Conservation (phyloP, 2,113 vertebrate species). For the Callipepla squamata region DNA sequence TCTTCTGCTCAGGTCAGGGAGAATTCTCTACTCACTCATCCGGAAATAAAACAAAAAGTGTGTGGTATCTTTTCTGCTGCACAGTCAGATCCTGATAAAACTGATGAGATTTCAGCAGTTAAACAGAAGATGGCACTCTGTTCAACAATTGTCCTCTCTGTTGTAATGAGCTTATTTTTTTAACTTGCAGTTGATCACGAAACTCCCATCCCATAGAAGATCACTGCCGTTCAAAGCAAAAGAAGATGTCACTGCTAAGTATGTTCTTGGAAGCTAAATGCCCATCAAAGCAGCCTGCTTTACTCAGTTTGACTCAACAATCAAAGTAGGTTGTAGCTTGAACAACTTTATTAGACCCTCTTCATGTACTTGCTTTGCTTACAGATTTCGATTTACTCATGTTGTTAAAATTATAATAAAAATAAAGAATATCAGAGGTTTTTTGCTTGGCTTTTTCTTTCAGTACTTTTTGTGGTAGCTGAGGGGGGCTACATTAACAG, state of each 20-base stretch:
- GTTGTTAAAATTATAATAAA: conserved; percentile 52
- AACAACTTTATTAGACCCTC: conserved; percentile 60
- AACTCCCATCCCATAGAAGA: conserved; percentile 41
- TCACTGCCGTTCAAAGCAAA: conserved; percentile 16
- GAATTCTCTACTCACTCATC: background rate
- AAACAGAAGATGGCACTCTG: background rate
- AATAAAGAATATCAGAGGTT: background rate
- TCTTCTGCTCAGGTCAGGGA: background rate
- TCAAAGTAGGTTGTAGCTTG: conserved; percentile 70
- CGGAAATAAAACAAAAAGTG: background rate
- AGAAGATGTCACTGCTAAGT: conserved; percentile 26
- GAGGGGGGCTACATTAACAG: background rate
- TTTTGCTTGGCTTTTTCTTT: background rate
- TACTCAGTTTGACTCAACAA: conserved; percentile 61
- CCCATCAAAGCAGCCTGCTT: conserved; percentile 46
- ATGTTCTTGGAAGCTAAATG: conserved; percentile 46
- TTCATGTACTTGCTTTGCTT: conserved; percentile 72
- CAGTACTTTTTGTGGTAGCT: background rate
- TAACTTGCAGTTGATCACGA: conserved; percentile 72
- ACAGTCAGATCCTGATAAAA: background rate
- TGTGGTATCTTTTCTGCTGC: background rate
- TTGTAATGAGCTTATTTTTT: background rate
- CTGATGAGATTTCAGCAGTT: background rate
- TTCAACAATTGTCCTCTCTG: background rate
- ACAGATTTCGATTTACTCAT: conserved; percentile 51